Conservation (phyloP, 2,113 vertebrate species). For the Bombycilla garrulus region DNA sequence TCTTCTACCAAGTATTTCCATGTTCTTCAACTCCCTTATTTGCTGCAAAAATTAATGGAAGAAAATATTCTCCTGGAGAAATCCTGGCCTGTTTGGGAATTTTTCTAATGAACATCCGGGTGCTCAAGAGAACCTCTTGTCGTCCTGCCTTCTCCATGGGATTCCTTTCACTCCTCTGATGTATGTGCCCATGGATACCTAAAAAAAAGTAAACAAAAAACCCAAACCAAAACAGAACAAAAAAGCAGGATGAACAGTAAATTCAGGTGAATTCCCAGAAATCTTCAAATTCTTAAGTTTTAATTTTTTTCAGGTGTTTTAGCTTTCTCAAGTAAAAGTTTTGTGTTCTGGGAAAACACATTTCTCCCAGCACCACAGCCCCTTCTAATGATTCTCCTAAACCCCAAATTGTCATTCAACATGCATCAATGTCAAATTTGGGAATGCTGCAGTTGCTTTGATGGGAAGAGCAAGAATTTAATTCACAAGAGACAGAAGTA, state of each 20-base stretch:
- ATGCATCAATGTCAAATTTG: background rate
- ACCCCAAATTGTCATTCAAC: background rate
- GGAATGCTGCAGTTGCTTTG: background rate
- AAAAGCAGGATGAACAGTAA: background rate
- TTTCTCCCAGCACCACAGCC: background rate
- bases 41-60: background rate
- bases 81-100: background rate
- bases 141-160: background rate
- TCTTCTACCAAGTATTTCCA: background rate
- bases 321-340: background rate
- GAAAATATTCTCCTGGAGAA: background rate
- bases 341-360: background rate
- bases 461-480: background rate
- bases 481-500: background rate
- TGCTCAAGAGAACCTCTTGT: background rate
- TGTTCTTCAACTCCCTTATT: background rate
- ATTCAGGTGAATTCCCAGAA: background rate
- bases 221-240: no score
- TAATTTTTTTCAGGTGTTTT: background rate
- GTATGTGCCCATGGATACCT: accelerated
- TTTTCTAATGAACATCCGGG: background rate
- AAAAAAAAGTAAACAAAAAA: background rate
- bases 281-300: background rate
- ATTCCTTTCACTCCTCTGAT: background rate
- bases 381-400: background rate